A percentile compares a stretch with the other conserved stretches of the same genome.
Evolutionary conservation across 1,140 invertebrate genomes (phyloP).

Genomic region (Palaemon carinicauda): DNA sequence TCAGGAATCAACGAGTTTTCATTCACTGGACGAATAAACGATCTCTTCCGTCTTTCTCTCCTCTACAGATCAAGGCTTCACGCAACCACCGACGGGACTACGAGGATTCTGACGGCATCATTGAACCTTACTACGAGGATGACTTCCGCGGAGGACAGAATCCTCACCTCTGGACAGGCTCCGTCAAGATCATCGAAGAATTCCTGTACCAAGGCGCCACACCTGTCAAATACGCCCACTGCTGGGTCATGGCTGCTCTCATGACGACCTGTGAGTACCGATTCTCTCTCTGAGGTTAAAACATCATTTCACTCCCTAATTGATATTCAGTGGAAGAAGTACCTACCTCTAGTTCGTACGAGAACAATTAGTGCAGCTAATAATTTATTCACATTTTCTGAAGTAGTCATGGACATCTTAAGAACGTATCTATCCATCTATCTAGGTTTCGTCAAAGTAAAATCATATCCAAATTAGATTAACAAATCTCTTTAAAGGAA

Average conservation of each 20-base stretch:
- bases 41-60: neutral
- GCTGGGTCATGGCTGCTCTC: slow-evolving; percentile 80
- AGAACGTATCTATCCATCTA: too few species aligned
- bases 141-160: slow-evolving; percentile 77
- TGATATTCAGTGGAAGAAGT: too few species aligned
- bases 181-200: slow-evolving; percentile 71
- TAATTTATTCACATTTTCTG: too few species aligned
- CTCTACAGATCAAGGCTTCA: slow-evolving; percentile 12
- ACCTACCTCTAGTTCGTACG: too few species aligned
- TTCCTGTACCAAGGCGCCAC: slow-evolving; percentile 69
- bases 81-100: slow-evolving; percentile 70
- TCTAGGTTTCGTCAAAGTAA: too few species aligned
- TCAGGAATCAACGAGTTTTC: neutral
- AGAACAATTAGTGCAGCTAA: too few species aligned
- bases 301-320: neutral
- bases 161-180: slow-evolving; percentile 76
- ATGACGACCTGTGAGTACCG: slow-evolving; percentile 70
- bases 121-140: slow-evolving; percentile 65
- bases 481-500: too few species aligned
- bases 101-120: slow-evolving; percentile 73
- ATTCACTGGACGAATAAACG: neutral
- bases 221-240: slow-evolving; percentile 77
- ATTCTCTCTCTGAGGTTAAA: neutral
- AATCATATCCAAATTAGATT: too few species aligned
- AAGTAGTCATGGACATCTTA: too few species aligned